phyloP scores from a whole-genome alignment of 2,888 invertebrate species.

The Scaptomyza tumidula region DNA sequence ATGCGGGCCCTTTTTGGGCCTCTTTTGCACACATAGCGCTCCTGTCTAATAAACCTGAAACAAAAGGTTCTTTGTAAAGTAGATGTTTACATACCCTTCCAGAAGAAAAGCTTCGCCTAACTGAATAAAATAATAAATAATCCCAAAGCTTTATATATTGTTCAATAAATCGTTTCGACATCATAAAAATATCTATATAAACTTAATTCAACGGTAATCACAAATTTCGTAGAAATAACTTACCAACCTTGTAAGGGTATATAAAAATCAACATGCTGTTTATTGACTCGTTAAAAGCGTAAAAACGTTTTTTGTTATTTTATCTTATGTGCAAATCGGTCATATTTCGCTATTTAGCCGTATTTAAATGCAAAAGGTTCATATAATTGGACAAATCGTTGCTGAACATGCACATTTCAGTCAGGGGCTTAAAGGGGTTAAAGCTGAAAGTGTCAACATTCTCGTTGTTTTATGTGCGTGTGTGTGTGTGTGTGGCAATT shows the following conservation, averaged over 20 bases:
- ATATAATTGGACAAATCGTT: constrained; percentile 76
- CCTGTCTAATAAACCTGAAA: constrained; percentile 20
- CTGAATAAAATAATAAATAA: background rate
- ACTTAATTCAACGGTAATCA: too few relatives aligned
- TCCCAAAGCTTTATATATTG: too few relatives aligned
- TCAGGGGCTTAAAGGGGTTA: constrained; percentile 10
- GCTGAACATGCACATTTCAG: constrained; percentile 60
- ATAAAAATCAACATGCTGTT: constrained; percentile 23
- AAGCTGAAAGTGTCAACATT: constrained; percentile 32
- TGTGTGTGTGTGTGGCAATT: constrained; percentile 36
- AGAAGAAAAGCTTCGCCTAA: background rate
- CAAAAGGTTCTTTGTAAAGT: too few relatives aligned
- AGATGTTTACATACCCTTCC: background rate
- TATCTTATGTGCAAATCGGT: constrained; percentile 69
- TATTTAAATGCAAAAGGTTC: constrained; percentile 56
- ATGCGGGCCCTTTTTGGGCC: background rate
- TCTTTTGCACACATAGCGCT: constrained; percentile 1
- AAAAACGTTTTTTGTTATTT: constrained; percentile 47
- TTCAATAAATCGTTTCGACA: too few relatives aligned
- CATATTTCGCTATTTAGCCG: constrained; percentile 56
- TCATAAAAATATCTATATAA: too few relatives aligned
- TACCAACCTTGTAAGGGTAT: background rate
- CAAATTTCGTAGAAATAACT: background rate
- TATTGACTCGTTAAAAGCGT: constrained; percentile 65
- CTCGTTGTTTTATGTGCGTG: background rate